Evolutionary conservation across 2,113 vertebrate genomes (phyloP), one percentile per base, ranked within the genome.

Genomic region (Rafetus swinhoei): DNA sequence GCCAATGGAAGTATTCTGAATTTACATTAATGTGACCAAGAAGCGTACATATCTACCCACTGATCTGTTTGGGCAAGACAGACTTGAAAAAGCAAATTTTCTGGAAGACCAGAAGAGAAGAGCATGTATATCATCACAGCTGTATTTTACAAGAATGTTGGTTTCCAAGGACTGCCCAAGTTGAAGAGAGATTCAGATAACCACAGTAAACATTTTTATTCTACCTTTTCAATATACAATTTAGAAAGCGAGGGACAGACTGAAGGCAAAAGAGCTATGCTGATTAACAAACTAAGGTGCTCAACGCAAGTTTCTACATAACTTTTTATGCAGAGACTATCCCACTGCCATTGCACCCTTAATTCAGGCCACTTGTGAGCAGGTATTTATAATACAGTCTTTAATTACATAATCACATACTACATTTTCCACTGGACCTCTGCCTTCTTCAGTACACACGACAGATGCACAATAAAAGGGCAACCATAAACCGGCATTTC

Each of bases 1-100:
- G 91, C 86, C 84, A 83, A 24, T 12, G 65, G 91, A 93, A 93
- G 93, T 93, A 95, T 80, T 93, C 88, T 35, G 52, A 85, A 95
- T 95, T 95, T 94, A 87, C 9, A 85, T 19, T 85, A 82, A 81
- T 6, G 87, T 0, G 0, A 81, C 72, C 50, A 62, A 81, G 18
- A 93, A 39, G 11, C 88, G 87, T 3, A 32, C 32, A 55, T 45
- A 87, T 5, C 76, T 86, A 85, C 4, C 29, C 60, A 90, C 85
- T 88, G 32, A 52, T 85, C 84, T 82, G 19, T 24, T 39, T 39
- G n/a, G 32, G 22, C 29, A 90, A 82, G 74, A 87, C 80, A 81
- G 87, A 54, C 32, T 16, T 85, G 9, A 90, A 72, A 77, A 96
- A 92, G 59, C 52, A 81, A 65, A 86, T 62, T 60, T 93, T 89